A percentile compares a stretch with the other conserved stretches of the same genome.
These are phyloP conservation scores for Creontiades dilutus DNA, from an alignment of 2,888 invertebrate species.

Conservation along the genomic window DNA sequence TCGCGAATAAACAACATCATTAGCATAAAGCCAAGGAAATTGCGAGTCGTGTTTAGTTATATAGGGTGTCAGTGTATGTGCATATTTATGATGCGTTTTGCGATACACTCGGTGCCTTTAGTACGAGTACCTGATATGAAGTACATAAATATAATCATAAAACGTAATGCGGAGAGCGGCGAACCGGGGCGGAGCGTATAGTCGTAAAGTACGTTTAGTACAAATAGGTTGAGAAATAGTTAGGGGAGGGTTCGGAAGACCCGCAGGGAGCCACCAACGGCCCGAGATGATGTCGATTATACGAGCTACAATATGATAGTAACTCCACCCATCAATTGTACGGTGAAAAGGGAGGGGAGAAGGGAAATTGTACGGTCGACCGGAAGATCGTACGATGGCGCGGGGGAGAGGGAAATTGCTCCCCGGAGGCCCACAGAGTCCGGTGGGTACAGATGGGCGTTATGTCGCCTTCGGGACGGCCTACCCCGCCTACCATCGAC, in stretches of 20 bases:
- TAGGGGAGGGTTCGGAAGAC: not conserved
- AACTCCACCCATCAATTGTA: constrained; percentile 36
- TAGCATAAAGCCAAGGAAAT: too few relatives aligned
- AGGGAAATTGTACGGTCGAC: not conserved
- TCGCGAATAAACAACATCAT: too few relatives aligned
- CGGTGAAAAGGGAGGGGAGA: not conserved
- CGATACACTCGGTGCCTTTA: too few relatives aligned
- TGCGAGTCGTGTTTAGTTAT: too few relatives aligned
- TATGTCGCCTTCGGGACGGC: not conserved
- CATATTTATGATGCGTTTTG: too few relatives aligned
- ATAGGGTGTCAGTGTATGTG: too few relatives aligned
- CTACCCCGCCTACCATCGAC: too few relatives aligned
- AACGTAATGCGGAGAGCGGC: too few relatives aligned
- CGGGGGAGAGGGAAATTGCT: not conserved
- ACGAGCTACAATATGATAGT: constrained; percentile 42
- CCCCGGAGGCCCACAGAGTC: constrained; percentile 29
- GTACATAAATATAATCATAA: too few relatives aligned
- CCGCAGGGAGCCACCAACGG: constrained; percentile 20
- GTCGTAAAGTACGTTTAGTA: not conserved
- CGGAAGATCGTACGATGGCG: not conserved
- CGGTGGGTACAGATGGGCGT: constrained; percentile 22
- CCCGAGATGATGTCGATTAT: constrained; percentile 29
- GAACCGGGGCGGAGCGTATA: too few relatives aligned
- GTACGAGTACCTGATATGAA: too few relatives aligned
- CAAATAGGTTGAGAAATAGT: constrained; percentile 1